Conservation (phyloP, 1,140 invertebrate species). For the Melanaphis sacchari region DNA sequence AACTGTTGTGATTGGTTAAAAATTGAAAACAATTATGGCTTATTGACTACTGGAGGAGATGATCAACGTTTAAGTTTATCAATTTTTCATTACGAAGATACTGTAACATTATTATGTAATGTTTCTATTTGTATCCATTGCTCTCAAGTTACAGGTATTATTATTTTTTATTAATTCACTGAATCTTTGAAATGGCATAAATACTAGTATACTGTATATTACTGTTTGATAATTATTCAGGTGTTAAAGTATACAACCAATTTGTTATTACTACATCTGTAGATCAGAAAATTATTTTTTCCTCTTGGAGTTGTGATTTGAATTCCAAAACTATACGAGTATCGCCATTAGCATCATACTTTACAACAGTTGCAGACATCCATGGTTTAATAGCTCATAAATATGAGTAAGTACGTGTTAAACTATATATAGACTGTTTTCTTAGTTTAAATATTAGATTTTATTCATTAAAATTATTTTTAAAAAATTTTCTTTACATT, state of each 20-base stretch:
- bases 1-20: conserved; percentile 65
- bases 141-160: conserved; percentile 57
- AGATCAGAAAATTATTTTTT: conserved; percentile 55
- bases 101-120: not conserved
- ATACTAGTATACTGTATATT: not conserved
- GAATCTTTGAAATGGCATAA: not conserved
- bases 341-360: conserved; percentile 30
- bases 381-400: conserved; percentile 48
- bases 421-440: not conserved
- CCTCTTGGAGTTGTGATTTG: conserved; percentile 16
- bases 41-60: conserved; percentile 58
- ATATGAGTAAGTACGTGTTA: not conserved
- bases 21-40: conserved; percentile 38
- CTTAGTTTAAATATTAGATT: not conserved
- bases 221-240: not conserved
- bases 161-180: conserved; percentile 3
- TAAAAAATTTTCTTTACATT: not conserved
- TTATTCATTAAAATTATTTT: not conserved
- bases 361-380: conserved; percentile 52
- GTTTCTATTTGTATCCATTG: conserved; percentile 26
- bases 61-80: conserved; percentile 48
- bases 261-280: conserved; percentile 49
- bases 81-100: conserved; percentile 1
- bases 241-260: not conserved
- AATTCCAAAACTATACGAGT: not conserved